Base-by-base conservation (phyloP, 2,797 vertebrate species). In the Peromyscus eremicus region DNA sequence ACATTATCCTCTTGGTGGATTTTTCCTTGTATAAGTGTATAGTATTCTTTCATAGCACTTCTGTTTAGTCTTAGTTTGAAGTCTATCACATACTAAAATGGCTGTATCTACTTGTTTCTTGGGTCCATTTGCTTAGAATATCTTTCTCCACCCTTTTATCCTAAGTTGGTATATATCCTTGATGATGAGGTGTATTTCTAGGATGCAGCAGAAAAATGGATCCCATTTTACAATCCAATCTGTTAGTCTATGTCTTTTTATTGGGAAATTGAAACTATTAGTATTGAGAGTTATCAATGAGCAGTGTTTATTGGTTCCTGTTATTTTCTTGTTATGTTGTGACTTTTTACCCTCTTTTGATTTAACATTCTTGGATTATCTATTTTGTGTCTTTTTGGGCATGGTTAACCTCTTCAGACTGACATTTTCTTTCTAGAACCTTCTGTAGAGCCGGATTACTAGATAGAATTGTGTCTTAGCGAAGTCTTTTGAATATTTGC, bases 401-500 rank as follows among this genome's bases (percentile, higher is more conserved):
- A 13, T 46, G 43, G 16, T 16, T 79, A 52, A 52, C 76, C 76
- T 77, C 29, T 32, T 77, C 46, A 34, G 76, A 34, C 76, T 79
- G 43, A 52, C 49, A 52, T 17, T 49, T 77, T 77, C 46, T 7
- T 49, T n/a, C 34, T 79, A 79, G 17, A 32, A 79, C 32, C 17
- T 34, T 32, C 9, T 79, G 2, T 79, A 79, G 49, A 34, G 17
- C 32, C 55, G 46, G 3, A 34, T 52, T 79, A 21, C 46, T 79
- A 34, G 5, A 77, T 14, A 77, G 16, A 34, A 81, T 43, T 64
- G 37, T 92, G 49, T 49, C 86, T 88, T 88, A 91, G 71, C 71
- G 21, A 88, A 88, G 32, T 75, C 86, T 75, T 97, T 84, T 85
- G 40, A 84, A 91, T 75, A 70, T 8, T 37, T 81, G 11, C n/a